Conservation (phyloP, 37 sponge, comb jelly and placozoan species). For the Petrosia ficiformis region DNA sequence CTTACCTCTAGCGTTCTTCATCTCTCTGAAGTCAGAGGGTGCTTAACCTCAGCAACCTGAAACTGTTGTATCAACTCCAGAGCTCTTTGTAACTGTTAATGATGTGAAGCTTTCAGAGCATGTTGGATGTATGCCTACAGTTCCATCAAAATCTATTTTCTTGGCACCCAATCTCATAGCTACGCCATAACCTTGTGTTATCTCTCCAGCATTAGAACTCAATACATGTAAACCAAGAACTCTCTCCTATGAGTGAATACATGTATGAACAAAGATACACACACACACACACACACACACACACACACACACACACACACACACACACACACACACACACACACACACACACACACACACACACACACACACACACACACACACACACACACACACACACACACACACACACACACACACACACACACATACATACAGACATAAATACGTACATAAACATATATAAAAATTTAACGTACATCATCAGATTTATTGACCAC, state of each 20-base stretch:
- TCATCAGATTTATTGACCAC: constrained; percentile 81
- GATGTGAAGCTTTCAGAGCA: constrained; percentile 92
- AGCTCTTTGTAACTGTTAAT: constrained; percentile 73
- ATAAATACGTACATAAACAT: too few relatives aligned
- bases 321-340: not conserved
- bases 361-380: too few relatives aligned
- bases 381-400: too few relatives aligned
- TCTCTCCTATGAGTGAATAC: constrained; percentile 58
- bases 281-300: too few relatives aligned
- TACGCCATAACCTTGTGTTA: constrained; percentile 93
- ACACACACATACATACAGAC: too few relatives aligned
- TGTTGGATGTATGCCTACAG: constrained; percentile 98
- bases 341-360: too few relatives aligned
- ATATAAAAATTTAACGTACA: too few relatives aligned
- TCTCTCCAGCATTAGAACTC: constrained; percentile 96
- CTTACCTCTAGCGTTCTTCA: not conserved
- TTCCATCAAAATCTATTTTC: constrained; percentile 91
- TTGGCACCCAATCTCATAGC: constrained; percentile 90
- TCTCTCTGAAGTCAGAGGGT: constrained; percentile 36
- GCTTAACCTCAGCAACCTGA: constrained; percentile 98
- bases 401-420: too few relatives aligned
- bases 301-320: too few relatives aligned
- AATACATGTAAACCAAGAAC: constrained; percentile 88
- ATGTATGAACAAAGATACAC: not conserved
- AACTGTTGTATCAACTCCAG: constrained; percentile 60